Evolutionary conservation across 2,797 vertebrate species (phyloP), one percentile per base, ranked within the genome.

Genomic region (Gymnoscopelus microlampas): DNA sequence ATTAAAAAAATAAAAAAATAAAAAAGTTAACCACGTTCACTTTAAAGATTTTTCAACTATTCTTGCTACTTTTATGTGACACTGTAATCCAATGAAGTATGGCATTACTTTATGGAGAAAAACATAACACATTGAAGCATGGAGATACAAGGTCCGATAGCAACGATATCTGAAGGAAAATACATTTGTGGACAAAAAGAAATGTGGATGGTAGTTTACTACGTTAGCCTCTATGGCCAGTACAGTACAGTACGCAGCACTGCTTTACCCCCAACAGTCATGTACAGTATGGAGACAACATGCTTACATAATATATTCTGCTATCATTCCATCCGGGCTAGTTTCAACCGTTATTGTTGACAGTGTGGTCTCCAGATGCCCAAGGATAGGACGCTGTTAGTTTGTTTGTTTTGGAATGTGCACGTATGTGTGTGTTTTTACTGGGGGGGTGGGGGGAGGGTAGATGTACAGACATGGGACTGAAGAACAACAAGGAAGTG

Each of bases 391-490:
- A 54, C 9, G 12, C 55, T 35, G 29, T 29, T 50, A 75, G 85
- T 85, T 86, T 85, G 86, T 88, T 85, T 91, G 80, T 84, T 85
- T 89, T 89, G 71, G 74, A 44, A 75, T 77, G 79, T 82, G 80
- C 53, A 54, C 76, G 80, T 83, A 66, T 68, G 75, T 64, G 71
- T 79, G 74, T 82, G 87, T 73, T 87, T 78, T 68, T 70, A 73
- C 63, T 49, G 79, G 71, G 64, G 75, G 62, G 79, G 75, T 75
- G 61, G 75, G 39, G 60, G 55, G 71, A 60, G 76, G 0, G 61
- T 74, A 0, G 49, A 75, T 63, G 78, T 69, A 73, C 68, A 53
- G 73, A 67, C 68, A 60, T 50, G 53, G 59, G 74, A 68, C 63
- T 69, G 77, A 50, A 65, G 68, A 75, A 26, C 56, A 68, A 74